Percentiles rank a stretch among this genome's conserved stretches.
phyloP scores from a whole-genome alignment of 2,113 vertebrate species.

The Typhlomys cinereus region DNA sequence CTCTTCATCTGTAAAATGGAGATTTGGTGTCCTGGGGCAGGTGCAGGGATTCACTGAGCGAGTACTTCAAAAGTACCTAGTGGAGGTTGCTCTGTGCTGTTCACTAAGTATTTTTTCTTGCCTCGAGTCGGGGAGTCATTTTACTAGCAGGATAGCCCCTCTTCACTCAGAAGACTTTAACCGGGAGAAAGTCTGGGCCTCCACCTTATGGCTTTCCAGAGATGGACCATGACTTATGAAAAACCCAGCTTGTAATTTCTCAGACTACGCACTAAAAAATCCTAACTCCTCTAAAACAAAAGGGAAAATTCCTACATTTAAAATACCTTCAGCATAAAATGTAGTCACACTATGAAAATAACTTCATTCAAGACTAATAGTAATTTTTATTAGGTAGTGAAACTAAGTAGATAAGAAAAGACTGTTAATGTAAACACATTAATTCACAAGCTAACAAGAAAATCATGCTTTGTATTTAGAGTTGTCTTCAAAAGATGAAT shows the following conservation, averaged over 20 bases:
- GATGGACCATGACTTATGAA: neutral
- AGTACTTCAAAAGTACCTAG: neutral
- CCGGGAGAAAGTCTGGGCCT: neutral
- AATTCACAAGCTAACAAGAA: neutral
- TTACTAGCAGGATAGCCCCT: neutral
- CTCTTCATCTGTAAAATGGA: neutral
- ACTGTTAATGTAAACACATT: neutral
- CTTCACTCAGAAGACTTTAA: neutral
- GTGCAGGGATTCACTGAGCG: too few relatives aligned
- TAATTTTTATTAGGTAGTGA: neutral
- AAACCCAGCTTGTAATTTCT: neutral
- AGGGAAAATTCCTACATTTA: neutral
- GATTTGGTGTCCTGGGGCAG: neutral
- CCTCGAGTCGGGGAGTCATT: neutral
- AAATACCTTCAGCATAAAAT: slow-evolving; percentile 8
- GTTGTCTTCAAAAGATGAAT: neutral
- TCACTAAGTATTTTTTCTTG: neutral
- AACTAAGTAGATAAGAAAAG: too few relatives aligned
- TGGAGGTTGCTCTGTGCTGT: neutral
- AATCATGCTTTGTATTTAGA: slow-evolving; percentile 14
- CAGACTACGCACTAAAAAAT: neutral
- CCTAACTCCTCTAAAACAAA: neutral
- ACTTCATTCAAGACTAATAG: neutral
- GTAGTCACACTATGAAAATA: neutral
- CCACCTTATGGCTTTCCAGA: neutral